These are phyloP conservation scores for Rhinichthys osculus DNA, from an alignment of 2,797 vertebrate species.

Conservation along the genomic window DNA sequence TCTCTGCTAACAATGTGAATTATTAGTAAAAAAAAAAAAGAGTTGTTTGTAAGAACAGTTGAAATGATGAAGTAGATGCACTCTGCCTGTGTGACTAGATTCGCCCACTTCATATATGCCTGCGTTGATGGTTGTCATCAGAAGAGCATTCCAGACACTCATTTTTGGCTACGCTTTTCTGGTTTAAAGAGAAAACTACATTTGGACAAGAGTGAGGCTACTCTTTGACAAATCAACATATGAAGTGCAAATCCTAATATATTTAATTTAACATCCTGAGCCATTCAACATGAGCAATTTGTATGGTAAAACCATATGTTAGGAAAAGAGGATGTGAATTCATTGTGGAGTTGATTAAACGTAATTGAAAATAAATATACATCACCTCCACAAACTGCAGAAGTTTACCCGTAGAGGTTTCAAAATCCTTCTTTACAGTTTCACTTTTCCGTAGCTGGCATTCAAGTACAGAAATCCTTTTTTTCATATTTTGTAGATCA, in stretches of 20 bases:
- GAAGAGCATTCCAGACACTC: background rate
- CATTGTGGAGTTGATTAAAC: slow-evolving; percentile 2
- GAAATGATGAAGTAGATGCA: background rate
- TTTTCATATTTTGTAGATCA: slow-evolving; percentile 84
- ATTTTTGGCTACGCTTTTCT: background rate
- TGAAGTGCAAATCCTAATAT: background rate
- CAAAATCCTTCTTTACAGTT: slow-evolving; percentile 83
- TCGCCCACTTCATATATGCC: background rate
- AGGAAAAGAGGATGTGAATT: background rate
- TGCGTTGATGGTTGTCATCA: background rate
- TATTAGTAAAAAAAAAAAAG: too few relatives aligned
- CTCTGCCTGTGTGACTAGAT: background rate
- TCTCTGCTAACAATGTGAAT: background rate
- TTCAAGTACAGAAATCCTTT: slow-evolving; percentile 86
- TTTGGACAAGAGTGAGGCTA: background rate
- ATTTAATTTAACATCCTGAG: slow-evolving; percentile 6
- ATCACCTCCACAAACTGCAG: slow-evolving; percentile 91
- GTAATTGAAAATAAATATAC: background rate
- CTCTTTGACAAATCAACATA: background rate
- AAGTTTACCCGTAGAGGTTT: slow-evolving; percentile 88
- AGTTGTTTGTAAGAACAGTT: background rate
- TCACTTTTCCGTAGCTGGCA: slow-evolving; percentile 92
- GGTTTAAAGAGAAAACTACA: background rate
- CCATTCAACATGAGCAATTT: background rate
- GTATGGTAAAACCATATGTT: background rate